Evolutionary conservation across 2,113 vertebrate species (phyloP), one percentile per base, ranked within the genome.

Genomic region (Spizaetus ornatus): DNA sequence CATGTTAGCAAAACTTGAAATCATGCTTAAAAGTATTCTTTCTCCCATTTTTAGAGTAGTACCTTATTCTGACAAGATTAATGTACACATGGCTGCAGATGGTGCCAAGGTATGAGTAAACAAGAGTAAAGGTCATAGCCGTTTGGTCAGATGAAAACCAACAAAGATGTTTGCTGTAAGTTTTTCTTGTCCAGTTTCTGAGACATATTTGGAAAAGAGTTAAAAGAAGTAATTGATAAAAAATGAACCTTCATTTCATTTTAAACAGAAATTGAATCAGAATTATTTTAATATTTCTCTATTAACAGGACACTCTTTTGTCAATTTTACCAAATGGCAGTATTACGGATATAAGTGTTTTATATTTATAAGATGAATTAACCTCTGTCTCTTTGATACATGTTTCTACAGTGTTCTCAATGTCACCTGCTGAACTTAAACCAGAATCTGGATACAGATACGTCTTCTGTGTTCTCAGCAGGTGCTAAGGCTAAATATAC

Each of bases 261-360:
- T 86, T 48, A 29, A 80, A 48, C 4, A 32, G 11, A 36, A 9
- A 82, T 26, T 71, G 10, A 84, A 42, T 58, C 4, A 53, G 25
- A 66, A 91, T 62, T 87, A 53, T 43, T 45, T 82, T 78, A 59
- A 25, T 70, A 55, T 70, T 65, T 14, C 8, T 56, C 15, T 85
- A 40, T 38, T 62, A 65, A 56, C 6, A 61, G 8, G 18, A 50
- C 6, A 53, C 4, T 40, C 7, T 82, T 78, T n/a, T 12, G 7
- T 74, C 25, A 42, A 0, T 19, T 78, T 78, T 59, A 59, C 2
- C 19, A 76, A 70, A 31, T 3, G 0, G 8, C 3, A 84, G 8
- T 15, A 29, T 23, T 74, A 47, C 0, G 0, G 13, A 29, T 31
- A 18, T 1, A 1, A 34, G 31, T 32, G 4, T 4, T 82, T 58